Evolutionary conservation across 2,888 invertebrate species (phyloP), one percentile per base, ranked within the genome.

Genomic region (Catotricha subobsoleta): DNA sequence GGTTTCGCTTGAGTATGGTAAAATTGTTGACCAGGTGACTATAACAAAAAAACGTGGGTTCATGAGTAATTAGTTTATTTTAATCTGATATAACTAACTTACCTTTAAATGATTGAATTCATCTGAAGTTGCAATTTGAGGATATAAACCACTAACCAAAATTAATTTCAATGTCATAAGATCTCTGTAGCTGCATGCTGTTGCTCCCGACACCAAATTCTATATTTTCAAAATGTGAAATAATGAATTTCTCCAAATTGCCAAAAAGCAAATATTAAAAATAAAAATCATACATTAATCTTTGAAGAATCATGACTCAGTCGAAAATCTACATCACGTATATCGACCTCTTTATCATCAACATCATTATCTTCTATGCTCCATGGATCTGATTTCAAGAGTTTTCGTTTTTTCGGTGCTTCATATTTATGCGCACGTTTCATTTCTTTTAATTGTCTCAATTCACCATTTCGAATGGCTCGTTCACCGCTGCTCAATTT

Each of bases 111-210:
- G 78, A 60, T 97, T 97, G 52, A 83, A 84, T 52, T 90, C 87
- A 59, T 98, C 97, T 1, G 88, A 78, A n/a, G 91, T 74, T 0
- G 94, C 88, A 43, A 92, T 72, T 66, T 97, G 92, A 0, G 97
- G 97, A 60, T 95, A 97, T 40, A 98, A 67, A 0, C 95, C 94
- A 61, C 88, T 80, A 49, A 86, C 82, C 16, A 98, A 63, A 43
- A 97, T 84, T 31, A 86, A 61, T 57, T 83, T 84, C 13, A 82
- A 55, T 59, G 81, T 67, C 44, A 72, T 67, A 13, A 82, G 57
- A 53, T 82, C 80, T 49, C 72, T 72, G 51, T 72, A 71, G 46
- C 71, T 74, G 28, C 70, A 70, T 0, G 76, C 69, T 33, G 71
- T 71, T 2, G 76, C 68, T 28, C 76, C 75, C 21, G 67, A 65